Conservation (phyloP, 2,113 vertebrate genomes). For the Pachypanchax playfairii region DNA sequence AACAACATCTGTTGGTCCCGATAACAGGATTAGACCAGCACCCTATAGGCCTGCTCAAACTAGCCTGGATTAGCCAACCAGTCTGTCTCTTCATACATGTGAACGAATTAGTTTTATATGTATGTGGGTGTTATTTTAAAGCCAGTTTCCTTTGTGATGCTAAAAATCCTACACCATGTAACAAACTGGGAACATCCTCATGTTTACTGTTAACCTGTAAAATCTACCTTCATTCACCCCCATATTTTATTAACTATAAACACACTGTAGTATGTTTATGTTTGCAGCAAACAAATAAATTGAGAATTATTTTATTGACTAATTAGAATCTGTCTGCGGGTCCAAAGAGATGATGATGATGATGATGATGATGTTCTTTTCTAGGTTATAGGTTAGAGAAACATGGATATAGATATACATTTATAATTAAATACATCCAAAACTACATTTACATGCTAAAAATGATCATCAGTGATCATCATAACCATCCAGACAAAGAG, state of each 20-base stretch:
- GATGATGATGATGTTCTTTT: too few species aligned
- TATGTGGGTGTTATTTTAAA: conserved; percentile 32
- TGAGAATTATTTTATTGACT: too few species aligned
- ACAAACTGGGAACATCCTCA: conserved; percentile 23
- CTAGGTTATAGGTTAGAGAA: too few species aligned
- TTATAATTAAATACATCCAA: too few species aligned
- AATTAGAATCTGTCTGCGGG: too few species aligned
- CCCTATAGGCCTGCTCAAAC: conserved; percentile 62
- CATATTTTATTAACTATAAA: conserved; percentile 13
- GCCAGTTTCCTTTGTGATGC: conserved; percentile 38
- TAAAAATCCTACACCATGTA: conserved; percentile 7
- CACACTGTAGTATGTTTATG: background rate
- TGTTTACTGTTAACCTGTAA: conserved; percentile 12
- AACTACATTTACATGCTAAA: too few species aligned
- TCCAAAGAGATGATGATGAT: too few species aligned
- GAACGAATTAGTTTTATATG: conserved; percentile 28
- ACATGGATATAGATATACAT: too few species aligned
- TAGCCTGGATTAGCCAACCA: conserved; percentile 63
- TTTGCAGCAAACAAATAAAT: background rate
- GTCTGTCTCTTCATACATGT: conserved; percentile 46
- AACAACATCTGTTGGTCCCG: conserved; percentile 77
- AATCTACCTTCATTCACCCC: conserved; percentile 15
- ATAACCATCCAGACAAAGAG: too few species aligned
- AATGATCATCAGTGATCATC: too few species aligned
- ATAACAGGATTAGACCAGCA: conserved; percentile 79